Conservation (phyloP, 2,888 invertebrate species). For the Liopterus haemorrhoidalis region DNA sequence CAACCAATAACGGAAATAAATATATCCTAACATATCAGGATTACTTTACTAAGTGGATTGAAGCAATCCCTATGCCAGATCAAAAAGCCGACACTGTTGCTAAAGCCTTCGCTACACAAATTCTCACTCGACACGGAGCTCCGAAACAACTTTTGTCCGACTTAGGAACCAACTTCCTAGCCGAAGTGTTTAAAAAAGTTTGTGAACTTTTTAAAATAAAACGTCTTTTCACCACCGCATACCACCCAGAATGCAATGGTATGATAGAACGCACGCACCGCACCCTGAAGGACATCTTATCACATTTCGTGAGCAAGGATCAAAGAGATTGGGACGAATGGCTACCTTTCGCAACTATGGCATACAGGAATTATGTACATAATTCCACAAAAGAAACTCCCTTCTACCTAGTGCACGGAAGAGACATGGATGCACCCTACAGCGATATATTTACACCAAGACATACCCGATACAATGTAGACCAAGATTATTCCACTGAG, state of each 20-base stretch:
- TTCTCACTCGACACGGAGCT: constrained; percentile 32
- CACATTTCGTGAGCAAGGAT: constrained; percentile 30
- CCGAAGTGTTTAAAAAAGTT: constrained; percentile 30
- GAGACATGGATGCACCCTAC: constrained; percentile 31
- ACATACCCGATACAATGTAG: too few relatives aligned
- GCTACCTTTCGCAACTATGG: constrained; percentile 33
- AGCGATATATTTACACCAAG: too few relatives aligned
- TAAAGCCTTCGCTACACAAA: constrained; percentile 28
- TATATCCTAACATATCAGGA: constrained; percentile 35
- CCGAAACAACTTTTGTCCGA: constrained; percentile 34
- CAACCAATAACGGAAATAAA: constrained; percentile 28
- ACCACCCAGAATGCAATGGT: constrained; percentile 36
- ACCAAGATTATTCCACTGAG: too few relatives aligned
- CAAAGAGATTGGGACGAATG: constrained; percentile 35
- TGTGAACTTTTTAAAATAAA: constrained; percentile 30
- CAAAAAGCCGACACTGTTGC: constrained; percentile 32
- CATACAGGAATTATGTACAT: constrained; percentile 27
- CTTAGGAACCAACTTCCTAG: constrained; percentile 33
- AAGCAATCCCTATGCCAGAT: constrained; percentile 34
- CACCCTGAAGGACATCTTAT: constrained; percentile 32
- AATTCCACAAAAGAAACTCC: too few relatives aligned
- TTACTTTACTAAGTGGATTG: constrained; percentile 32
- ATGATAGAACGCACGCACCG: constrained; percentile 35
- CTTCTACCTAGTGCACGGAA: constrained; percentile 29
- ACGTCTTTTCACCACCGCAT: constrained; percentile 32